A percentile compares a stretch with the other conserved stretches of the same genome.
These are phyloP conservation scores for Xiphorhynchus erythropygius DNA, from an alignment of 2,797 vertebrate genomes.

Conservation along the genomic window DNA sequence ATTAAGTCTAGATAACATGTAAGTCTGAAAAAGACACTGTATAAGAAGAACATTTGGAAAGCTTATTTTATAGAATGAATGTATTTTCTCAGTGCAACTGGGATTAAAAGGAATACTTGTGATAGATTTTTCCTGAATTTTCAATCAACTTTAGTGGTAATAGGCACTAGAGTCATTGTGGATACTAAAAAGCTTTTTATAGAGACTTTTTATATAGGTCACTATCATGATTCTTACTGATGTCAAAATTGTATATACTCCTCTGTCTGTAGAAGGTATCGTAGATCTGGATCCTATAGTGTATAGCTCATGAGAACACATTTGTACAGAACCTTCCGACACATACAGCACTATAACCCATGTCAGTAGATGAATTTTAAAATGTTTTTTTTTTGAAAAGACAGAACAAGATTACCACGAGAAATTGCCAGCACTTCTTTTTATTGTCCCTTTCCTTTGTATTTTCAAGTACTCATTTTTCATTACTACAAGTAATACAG, in stretches of 20 bases:
- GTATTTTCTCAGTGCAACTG: background rate
- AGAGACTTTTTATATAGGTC: background rate
- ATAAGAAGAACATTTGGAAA: background rate
- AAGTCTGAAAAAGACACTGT: background rate
- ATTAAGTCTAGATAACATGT: background rate
- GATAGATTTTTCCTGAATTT: background rate
- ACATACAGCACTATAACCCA: background rate
- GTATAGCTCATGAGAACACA: background rate
- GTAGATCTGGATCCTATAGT: background rate
- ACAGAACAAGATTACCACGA: background rate
- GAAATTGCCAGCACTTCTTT: background rate
- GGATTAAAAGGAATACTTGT: background rate
- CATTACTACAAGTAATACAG: background rate
- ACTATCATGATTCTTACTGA: background rate
- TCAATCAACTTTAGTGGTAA: background rate
- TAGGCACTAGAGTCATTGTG: background rate
- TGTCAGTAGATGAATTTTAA: background rate
- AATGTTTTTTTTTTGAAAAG: background rate
- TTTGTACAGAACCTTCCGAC: background rate
- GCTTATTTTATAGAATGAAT: background rate
- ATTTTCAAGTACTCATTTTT: background rate
- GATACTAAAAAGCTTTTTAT: background rate
- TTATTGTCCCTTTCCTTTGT: background rate
- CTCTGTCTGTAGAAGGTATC: background rate
- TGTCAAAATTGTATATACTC: background rate